A percentile compares a stretch with the other conserved stretches of the same genome.
Evolutionary conservation across 2,113 vertebrate species (phyloP).

Genomic region (Spea multiplicata): DNA sequence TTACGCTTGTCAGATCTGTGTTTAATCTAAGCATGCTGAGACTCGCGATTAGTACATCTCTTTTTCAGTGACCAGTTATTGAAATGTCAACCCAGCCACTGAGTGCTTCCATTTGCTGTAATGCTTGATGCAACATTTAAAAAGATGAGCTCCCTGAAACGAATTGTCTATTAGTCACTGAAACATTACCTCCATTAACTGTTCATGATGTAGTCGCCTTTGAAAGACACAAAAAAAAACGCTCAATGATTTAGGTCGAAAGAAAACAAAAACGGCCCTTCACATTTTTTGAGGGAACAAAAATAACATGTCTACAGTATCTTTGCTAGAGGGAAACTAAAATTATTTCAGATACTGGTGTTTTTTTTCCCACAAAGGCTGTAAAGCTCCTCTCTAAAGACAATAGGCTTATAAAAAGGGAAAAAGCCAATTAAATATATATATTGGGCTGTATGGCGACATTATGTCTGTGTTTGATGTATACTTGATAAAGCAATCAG

Average conservation of each 20-base stretch:
- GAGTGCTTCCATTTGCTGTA: conserved; percentile 45
- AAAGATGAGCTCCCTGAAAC: conserved; percentile 28
- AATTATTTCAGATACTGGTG: conserved; percentile 36
- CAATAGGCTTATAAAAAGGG: conserved; percentile 10
- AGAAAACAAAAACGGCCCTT: conserved; percentile 25
- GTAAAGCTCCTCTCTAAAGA: conserved; percentile 28
- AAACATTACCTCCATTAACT: conserved; percentile 31
- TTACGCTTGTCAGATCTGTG: conserved; percentile 53
- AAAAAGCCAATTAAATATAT: conserved; percentile 31
- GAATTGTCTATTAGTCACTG: conserved; percentile 34
- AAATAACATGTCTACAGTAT: conserved; percentile 27
- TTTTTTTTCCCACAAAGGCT: conserved; percentile 29
- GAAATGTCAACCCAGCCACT: conserved; percentile 55
- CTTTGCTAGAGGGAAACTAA: conserved; percentile 38
- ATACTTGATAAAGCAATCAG: neutral
- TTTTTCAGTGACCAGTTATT: conserved; percentile 54
- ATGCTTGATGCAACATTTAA: conserved; percentile 44
- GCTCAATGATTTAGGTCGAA: conserved; percentile 28
- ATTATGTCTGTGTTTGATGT: conserved; percentile 10
- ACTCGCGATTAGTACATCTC: conserved; percentile 57
- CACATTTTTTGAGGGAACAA: conserved; percentile 16
- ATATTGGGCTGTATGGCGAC: conserved; percentile 5
- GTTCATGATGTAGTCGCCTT: conserved; percentile 40
- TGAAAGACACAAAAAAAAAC: conserved; percentile 23
- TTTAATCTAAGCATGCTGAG: conserved; percentile 57